phyloP scores from a whole-genome alignment of 2,113 vertebrate species.

The Rynchops niger region DNA sequence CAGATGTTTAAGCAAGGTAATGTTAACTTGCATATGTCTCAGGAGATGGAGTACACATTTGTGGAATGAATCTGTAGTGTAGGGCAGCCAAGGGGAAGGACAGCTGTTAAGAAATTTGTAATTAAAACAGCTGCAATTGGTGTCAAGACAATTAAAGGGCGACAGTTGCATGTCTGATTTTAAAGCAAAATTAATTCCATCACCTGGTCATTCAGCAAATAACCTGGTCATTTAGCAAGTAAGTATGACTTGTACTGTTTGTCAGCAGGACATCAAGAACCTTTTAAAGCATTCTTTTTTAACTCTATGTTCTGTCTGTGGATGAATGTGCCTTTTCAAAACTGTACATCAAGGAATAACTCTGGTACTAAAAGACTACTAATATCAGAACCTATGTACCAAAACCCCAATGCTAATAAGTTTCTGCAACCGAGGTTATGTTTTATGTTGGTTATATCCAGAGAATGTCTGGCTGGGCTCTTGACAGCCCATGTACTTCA shows the following conservation, averaged over 20 bases:
- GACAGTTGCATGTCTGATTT: neutral
- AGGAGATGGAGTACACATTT: neutral
- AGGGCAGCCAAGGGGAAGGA: neutral
- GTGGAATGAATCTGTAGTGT: neutral
- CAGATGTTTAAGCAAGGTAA: neutral
- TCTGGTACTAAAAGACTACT: neutral
- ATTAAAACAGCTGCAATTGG: constrained; percentile 1
- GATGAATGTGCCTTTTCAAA: neutral
- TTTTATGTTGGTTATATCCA: neutral
- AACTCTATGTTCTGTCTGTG: neutral
- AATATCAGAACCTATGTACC: neutral
- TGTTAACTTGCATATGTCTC: neutral
- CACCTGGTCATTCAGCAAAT: neutral
- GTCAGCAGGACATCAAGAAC: neutral
- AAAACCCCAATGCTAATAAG: neutral
- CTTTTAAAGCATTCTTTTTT: neutral
- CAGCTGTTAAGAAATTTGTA: neutral
- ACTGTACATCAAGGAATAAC: neutral
- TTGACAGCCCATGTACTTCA: neutral
- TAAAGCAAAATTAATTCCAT: neutral
- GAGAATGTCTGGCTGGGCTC: neutral
- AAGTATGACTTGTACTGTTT: neutral
- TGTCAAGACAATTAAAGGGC: constrained; percentile 32
- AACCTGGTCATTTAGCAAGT: neutral
- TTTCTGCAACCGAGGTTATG: neutral